phyloP scores from a whole-genome alignment of 1,140 invertebrate genomes.

The Coelopa frigida region DNA sequence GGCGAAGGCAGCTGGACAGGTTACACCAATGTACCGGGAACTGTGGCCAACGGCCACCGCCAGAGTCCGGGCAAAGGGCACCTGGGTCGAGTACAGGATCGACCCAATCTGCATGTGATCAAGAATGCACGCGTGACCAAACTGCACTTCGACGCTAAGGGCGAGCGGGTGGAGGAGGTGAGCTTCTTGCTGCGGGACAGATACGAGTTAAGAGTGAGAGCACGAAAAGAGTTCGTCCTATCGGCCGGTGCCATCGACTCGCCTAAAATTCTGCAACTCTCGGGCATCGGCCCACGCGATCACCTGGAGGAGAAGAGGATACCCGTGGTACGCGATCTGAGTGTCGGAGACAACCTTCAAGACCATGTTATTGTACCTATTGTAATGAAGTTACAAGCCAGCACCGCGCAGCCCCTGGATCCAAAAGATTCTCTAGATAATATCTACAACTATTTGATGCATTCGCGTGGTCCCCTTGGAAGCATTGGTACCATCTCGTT shows the following conservation, averaged over 20 bases:
- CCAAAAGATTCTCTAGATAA: constrained; percentile 15
- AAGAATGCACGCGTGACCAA: constrained; percentile 55
- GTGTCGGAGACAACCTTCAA: constrained; percentile 55
- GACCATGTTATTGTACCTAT: constrained; percentile 47
- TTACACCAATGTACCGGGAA: constrained; percentile 39
- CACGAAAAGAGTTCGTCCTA: constrained; percentile 61
- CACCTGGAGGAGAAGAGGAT: constrained; percentile 60
- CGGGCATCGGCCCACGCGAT: constrained; percentile 63
- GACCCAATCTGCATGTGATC: constrained; percentile 59
- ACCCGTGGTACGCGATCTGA: constrained; percentile 57
- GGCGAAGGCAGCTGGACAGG: constrained; percentile 43
- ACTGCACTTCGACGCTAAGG: constrained; percentile 50
- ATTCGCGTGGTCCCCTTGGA: constrained; percentile 48
- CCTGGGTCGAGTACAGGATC: neutral
- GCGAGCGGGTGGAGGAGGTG: neutral
- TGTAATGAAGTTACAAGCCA: constrained; percentile 20
- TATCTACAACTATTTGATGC: constrained; percentile 27
- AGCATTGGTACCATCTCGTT: constrained; percentile 40
- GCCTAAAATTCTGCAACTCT: constrained; percentile 73
- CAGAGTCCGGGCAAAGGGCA: constrained; percentile 51
- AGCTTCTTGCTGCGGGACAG: neutral
- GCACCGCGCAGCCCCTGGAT: constrained; percentile 15
- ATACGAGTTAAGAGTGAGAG: constrained; percentile 19
- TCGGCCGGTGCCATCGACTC: constrained; percentile 66
- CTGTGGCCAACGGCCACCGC: constrained; percentile 45